These are phyloP conservation scores for Otus scops DNA, from an alignment of 2,797 vertebrate species.

Conservation along the genomic window DNA sequence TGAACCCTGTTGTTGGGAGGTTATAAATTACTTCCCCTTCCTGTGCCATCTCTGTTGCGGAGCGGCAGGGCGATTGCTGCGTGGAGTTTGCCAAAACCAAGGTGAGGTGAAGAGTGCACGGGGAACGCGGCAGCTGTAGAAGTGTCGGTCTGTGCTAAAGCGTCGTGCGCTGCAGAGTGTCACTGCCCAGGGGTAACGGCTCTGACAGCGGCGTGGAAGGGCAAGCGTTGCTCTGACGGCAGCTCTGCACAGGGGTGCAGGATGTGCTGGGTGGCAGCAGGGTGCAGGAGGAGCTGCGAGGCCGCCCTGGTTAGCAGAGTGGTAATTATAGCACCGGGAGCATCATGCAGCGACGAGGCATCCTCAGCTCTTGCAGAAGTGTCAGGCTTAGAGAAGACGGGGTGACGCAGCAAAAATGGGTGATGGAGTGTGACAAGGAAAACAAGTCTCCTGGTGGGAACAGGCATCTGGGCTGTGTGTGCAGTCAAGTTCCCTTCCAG, in stretches of 20 bases:
- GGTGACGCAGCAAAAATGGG: neutral
- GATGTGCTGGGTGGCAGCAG: too few species aligned
- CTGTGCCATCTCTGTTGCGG: neutral
- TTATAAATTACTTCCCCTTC: too few species aligned
- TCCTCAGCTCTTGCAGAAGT: neutral
- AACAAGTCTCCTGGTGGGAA: neutral
- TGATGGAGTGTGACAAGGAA: neutral
- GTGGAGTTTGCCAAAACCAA: neutral
- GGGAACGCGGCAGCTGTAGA: neutral
- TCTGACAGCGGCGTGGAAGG: neutral
- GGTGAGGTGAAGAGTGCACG: neutral
- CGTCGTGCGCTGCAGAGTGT: fast-evolving
- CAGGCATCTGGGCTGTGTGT: neutral
- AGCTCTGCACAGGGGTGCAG: neutral
- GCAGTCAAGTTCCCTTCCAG: neutral
- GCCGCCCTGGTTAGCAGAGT: neutral
- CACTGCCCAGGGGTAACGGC: neutral
- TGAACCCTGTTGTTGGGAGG: neutral
- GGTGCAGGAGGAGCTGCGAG: neutral
- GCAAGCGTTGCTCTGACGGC: neutral
- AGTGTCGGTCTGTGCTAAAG: neutral
- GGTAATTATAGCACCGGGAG: neutral
- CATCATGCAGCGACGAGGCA: fast-evolving
- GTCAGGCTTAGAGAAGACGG: neutral
- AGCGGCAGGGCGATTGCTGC: neutral